These are phyloP conservation scores for Penaeus vannamei DNA, from an alignment of 1,140 invertebrate species.

Conservation along the genomic window DNA sequence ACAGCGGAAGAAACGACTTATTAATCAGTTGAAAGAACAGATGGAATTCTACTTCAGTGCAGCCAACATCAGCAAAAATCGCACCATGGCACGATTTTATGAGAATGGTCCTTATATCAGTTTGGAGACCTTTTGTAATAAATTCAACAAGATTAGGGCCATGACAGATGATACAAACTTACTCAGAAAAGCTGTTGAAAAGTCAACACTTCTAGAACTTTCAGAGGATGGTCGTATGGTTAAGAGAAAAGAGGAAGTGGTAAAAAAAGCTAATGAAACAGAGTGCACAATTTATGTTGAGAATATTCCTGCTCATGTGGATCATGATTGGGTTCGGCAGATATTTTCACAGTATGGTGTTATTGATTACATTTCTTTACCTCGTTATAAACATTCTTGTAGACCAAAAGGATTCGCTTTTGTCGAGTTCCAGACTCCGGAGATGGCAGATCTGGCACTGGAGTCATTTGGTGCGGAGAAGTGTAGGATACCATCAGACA, in stretches of 20 bases:
- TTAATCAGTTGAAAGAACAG: slow-evolving; percentile 42
- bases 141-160: slow-evolving; percentile 46
- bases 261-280: slow-evolving; percentile 40
- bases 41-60: slow-evolving; percentile 63
- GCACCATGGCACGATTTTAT: slow-evolving; percentile 34
- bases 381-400: slow-evolving; percentile 38
- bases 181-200: slow-evolving; percentile 43
- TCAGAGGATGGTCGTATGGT: slow-evolving; percentile 51
- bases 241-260: slow-evolving; percentile 24
- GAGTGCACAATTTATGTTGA: slow-evolving; percentile 56
- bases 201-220: slow-evolving; percentile 47
- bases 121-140: slow-evolving; percentile 36
- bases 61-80: slow-evolving; percentile 51
- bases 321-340: slow-evolving; percentile 53
- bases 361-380: slow-evolving; percentile 56
- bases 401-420: slow-evolving; percentile 58
- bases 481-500: slow-evolving; percentile 40
- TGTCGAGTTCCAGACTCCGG: slow-evolving; percentile 56
- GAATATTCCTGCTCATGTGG: slow-evolving; percentile 50
- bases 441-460: slow-evolving; percentile 51
- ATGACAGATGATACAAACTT: slow-evolving; percentile 49
- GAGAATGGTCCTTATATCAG: slow-evolving; percentile 31
- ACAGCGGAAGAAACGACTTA: slow-evolving; percentile 47
- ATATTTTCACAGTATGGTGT: slow-evolving; percentile 48
- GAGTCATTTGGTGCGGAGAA: slow-evolving; percentile 52